Base-by-base conservation (phyloP, 2,888 invertebrate genomes). In the Caenorhabditis japonica region DNA sequence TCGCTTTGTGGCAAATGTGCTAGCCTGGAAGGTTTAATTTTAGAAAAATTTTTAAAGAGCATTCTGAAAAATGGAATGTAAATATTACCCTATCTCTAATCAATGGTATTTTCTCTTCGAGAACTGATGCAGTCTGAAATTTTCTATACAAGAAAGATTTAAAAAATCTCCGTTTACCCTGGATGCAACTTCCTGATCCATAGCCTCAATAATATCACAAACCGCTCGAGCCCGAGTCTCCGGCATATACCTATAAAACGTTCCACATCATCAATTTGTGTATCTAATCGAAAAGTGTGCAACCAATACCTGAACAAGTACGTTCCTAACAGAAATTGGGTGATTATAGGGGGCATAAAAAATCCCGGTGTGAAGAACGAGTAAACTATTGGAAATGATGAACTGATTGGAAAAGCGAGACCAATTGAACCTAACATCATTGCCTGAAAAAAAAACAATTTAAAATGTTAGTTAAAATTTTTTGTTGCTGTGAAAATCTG, bases 161-260 rank as follows among this genome's bases (percentile, higher is more conserved):
- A 10, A 30, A 30, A 30, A 7, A 30, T 10, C 30, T 10, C 30
- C 30, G 38, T 19, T 8, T 23, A 79, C 79, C 17, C 79, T 70
- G 5, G 76, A 75, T 8, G 71, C 46, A 12, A 79, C 72, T 30
- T 76, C 74, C n/a, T 62, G 43, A 19, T 79, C 76, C 56, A 79
- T 21, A 0, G 70, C 41, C 17, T 76, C 74, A 13, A 79, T 76
- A 34, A 79, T 79, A 36, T 79, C 79, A 39, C 58, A 76, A 21
- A 79, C 69, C 0, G 76, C 58, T 2, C 70, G 58, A 44, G 51
- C 51, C 23, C 47, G 43, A 13, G 79, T 79, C 56, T 79, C 79
- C 17, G 79, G 79, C 47, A 76, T 68, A 51, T 75, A 55, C 19
- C 75, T 75, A 23, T 46, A 68, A 51, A 17, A 23, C 15, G 17